A percentile compares a stretch with the other conserved stretches of the same genome.
These are phyloP conservation scores for Leucophenga varia DNA, from an alignment of 1,140 invertebrate genomes.

Conservation along the genomic window DNA sequence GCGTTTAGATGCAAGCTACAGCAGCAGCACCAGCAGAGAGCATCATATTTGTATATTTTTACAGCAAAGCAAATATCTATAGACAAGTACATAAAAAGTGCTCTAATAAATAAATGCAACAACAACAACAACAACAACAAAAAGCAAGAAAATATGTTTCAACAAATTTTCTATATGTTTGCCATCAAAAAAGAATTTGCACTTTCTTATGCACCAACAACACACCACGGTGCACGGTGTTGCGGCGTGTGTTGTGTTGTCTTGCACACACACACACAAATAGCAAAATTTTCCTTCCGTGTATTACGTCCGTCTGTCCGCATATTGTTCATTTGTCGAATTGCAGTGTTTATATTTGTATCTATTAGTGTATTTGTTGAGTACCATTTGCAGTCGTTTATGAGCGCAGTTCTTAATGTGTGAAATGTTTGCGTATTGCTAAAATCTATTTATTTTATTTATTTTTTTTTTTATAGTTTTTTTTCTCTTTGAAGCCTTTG, in stretches of 20 bases:
- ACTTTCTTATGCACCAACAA: background rate
- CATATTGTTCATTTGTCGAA: no score
- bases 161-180: slow-evolving; percentile 20
- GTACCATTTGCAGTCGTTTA: slow-evolving; percentile 8
- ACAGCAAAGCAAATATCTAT: no score
- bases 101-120: slow-evolving; percentile 14
- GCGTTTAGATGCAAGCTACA: slow-evolving; percentile 4
- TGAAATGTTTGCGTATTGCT: slow-evolving; percentile 2
- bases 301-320: no score
- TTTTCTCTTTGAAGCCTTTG: background rate
- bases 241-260: no score
- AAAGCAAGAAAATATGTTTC: no score
- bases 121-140: slow-evolving; percentile 23
- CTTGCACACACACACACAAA: no score
- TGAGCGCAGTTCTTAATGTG: background rate
- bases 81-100: no score
- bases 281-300: no score
- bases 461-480: background rate
- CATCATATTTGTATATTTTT: no score
- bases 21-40: no score
- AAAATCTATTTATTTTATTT: background rate
- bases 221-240: no score
- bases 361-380: slow-evolving; percentile 11
- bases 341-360: slow-evolving; percentile 18
- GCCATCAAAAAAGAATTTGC: slow-evolving; percentile 19